Evolutionary conservation across 2,797 vertebrate genomes (phyloP).

Genomic region (Manis pentadactyla): DNA sequence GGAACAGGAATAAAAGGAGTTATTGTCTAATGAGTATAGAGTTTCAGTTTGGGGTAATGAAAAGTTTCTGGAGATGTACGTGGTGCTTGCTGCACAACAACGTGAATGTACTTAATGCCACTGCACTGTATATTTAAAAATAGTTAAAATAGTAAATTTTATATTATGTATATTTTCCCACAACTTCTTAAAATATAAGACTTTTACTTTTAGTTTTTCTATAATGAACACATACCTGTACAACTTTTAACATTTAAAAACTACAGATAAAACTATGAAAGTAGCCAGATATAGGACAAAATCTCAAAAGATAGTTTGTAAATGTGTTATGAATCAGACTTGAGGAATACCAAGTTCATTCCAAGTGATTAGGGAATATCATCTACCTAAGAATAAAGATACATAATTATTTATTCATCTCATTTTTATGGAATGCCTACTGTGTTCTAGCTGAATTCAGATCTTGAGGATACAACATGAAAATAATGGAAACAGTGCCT

Average conservation of each 20-base stretch:
- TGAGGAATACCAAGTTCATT: background rate
- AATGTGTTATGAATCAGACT: background rate
- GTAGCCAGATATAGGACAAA: background rate
- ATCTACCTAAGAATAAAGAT: background rate
- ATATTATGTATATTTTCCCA: background rate
- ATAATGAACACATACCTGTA: background rate
- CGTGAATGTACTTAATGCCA: background rate
- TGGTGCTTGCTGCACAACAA: background rate
- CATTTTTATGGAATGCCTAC: background rate
- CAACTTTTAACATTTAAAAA: background rate
- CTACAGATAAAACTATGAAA: background rate
- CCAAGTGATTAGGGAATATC: background rate
- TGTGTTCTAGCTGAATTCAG: background rate
- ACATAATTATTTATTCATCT: background rate
- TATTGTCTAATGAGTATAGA: background rate
- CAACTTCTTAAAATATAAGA: background rate
- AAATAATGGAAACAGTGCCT: background rate
- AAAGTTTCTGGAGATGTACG: background rate
- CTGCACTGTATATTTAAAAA: background rate
- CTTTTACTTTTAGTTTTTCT: background rate
- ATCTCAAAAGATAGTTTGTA: background rate
- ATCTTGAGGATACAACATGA: background rate
- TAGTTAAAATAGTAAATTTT: background rate
- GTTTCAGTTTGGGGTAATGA: background rate
- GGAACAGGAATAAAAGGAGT: background rate